Evolutionary conservation across 2,797 vertebrate genomes (phyloP).

Genomic region (Iguana delicatissima): DNA sequence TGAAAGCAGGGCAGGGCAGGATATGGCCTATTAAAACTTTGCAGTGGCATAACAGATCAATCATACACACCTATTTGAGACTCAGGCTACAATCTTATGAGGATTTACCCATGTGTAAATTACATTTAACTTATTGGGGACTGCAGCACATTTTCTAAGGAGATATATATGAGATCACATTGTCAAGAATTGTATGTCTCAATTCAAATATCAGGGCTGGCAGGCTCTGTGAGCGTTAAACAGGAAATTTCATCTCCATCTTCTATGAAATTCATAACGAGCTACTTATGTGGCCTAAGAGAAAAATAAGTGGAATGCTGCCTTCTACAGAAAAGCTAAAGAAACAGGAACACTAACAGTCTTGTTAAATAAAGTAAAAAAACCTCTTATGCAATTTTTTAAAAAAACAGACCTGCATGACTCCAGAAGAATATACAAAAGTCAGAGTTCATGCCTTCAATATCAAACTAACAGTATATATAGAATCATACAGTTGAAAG

Average conservation of each 20-base stretch:
- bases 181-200: neutral
- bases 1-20: too few relatives aligned
- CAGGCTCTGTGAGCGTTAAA: neutral
- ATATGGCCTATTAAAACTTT: neutral
- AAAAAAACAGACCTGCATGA: neutral
- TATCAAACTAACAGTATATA: neutral
- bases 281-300: neutral
- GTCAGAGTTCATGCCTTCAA: neutral
- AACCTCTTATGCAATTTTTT: neutral
- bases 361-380: neutral
- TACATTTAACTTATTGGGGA: neutral
- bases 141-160: neutral
- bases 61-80: neutral
- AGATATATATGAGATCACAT: too few relatives aligned
- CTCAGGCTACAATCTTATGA: neutral
- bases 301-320: neutral
- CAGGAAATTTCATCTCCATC: slow-evolving; percentile 22
- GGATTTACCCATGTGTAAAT: neutral
- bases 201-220: slow-evolving; percentile 31
- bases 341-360: neutral
- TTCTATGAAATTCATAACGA: neutral
- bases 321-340: neutral
- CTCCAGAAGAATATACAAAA: neutral
- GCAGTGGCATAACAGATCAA: neutral
- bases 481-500: too few relatives aligned